Percentiles rank a stretch among this genome's conserved stretches.
phyloP scores from a whole-genome alignment of 2,113 vertebrate species.

The Azemiops feae region DNA sequence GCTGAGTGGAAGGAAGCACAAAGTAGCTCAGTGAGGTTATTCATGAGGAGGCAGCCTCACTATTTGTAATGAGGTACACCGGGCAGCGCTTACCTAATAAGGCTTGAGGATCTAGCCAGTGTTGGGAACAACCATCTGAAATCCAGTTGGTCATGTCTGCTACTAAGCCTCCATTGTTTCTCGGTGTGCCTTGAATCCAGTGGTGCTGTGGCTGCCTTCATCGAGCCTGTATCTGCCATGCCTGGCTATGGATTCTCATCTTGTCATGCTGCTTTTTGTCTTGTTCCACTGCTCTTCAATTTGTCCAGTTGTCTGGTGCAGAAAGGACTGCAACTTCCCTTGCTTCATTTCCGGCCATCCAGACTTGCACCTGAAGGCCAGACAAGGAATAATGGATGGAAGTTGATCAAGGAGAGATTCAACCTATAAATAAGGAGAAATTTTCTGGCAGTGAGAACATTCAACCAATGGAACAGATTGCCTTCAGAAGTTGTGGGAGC shows the following conservation, averaged over 20 bases:
- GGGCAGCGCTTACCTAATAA: too few relatives aligned
- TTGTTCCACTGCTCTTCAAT: background rate
- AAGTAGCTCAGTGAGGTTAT: too few relatives aligned
- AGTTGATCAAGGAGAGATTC: too few relatives aligned
- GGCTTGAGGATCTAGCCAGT: background rate
- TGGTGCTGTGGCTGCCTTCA: background rate
- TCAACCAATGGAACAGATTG: too few relatives aligned
- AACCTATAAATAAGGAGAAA: too few relatives aligned
- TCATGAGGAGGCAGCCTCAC: too few relatives aligned
- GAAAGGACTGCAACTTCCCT: background rate
- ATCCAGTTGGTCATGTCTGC: background rate
- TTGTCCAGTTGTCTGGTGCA: background rate
- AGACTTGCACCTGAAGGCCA: background rate
- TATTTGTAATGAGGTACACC: too few relatives aligned
- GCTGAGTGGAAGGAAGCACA: too few relatives aligned
- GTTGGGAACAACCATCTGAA: background rate
- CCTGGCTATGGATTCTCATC: background rate
- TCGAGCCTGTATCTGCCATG: background rate
- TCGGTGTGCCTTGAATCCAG: background rate
- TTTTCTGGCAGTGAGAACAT: too few relatives aligned
- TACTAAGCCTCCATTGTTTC: background rate
- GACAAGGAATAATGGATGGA: too few relatives aligned
- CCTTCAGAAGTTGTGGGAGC: too few relatives aligned
- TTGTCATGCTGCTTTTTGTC: background rate
- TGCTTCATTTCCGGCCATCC: background rate